Base-by-base conservation (phyloP, 92 coral and sea anemone genomes). In the Chrysogorgia sp. region DNA sequence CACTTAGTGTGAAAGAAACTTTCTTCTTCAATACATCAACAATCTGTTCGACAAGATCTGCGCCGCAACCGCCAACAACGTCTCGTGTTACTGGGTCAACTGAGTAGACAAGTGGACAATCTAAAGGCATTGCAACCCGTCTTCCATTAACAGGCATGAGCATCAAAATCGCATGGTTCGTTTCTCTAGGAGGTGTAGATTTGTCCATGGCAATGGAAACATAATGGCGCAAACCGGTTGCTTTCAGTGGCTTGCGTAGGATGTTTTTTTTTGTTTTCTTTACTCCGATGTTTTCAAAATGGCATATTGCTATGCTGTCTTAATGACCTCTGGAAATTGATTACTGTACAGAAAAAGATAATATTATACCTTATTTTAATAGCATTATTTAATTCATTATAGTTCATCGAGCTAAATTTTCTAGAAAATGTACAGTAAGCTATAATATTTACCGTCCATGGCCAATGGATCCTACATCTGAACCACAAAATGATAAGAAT, bases 121-220 rank as follows among this genome's bases (percentile, higher is more conserved):
- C 67, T 3, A 61, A 1, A 30, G 67, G 67, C 40, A 61, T 2
- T 1, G 67, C 67, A 19, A 61, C 67, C 12, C 67, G 40, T 19
- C 34, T 61, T 17, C 67, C 67, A 32, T 61, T 24, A 26, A 61
- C 67, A 61, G 67, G 67, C 2, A 61, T 19, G 67, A 61, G 14
- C 0, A 61, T 1, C 40, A 61, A 8, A 9, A 28, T 61, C 0
- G 67, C 41, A 10, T 30, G 67, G 17, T 61, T 61, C 10, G 40
- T 61, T 2, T 61, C 67, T 10, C 67, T 10, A 10, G 31, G 67
- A 26, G 40, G 67, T 0, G 67, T 61, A 0, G 67, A 61, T 17
- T 61, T 61, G 40, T 61, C 67, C 23, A 32, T 43, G 29, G 67
- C 67, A 10, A 61, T 7, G n/a, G 67, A 61, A 4, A 61, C 17